A percentile compares a stretch with the other conserved stretches of the same genome.
phyloP scores from a whole-genome alignment of 2,113 vertebrate species.

The Grantiella picta region DNA sequence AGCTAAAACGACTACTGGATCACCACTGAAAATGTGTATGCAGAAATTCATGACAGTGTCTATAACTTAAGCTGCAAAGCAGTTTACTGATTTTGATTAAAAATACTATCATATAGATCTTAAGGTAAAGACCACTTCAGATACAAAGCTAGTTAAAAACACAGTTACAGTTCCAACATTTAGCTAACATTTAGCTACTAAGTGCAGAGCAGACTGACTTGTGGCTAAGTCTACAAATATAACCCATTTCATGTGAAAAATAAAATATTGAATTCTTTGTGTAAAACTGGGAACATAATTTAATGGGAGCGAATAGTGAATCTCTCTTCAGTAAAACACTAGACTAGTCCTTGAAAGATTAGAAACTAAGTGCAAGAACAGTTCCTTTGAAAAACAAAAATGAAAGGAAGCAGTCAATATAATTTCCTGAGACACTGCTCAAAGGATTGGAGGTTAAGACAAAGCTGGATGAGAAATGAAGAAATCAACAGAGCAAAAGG shows the following conservation, averaged over 20 bases:
- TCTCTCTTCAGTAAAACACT: neutral
- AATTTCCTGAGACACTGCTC: constrained; percentile 2
- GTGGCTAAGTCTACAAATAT: neutral
- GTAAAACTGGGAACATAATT: neutral
- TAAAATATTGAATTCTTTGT: neutral
- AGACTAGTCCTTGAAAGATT: neutral
- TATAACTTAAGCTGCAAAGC: neutral
- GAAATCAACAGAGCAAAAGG: constrained; percentile 14
- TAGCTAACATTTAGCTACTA: neutral
- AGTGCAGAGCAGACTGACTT: neutral
- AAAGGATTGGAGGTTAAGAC: constrained; percentile 11
- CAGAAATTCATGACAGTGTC: neutral
- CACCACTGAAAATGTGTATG: neutral
- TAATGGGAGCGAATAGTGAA: neutral
- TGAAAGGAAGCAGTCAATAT: constrained; percentile 8
- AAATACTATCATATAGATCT: neutral
- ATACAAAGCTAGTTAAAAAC: neutral
- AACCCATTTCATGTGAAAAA: neutral
- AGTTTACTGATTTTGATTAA: neutral
- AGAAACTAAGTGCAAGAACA: neutral
- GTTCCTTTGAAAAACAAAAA: constrained; percentile 43
- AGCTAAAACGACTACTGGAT: neutral
- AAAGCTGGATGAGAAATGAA: constrained; percentile 1
- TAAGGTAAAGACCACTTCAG: neutral
- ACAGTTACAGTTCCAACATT: neutral